These are phyloP conservation scores for Apamea monoglypha DNA, from an alignment of 2,888 invertebrate species.

Conservation along the genomic window DNA sequence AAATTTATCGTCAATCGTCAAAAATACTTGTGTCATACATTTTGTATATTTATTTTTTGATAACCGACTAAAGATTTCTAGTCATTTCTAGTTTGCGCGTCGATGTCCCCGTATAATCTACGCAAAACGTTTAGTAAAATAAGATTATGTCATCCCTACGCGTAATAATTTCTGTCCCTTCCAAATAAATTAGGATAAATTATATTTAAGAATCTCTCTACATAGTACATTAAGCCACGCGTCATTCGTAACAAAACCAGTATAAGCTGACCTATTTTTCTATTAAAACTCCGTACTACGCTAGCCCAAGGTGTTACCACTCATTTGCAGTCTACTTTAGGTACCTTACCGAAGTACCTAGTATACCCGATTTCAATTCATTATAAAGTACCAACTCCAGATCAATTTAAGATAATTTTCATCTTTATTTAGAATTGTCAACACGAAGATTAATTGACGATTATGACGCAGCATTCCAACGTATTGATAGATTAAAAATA, in stretches of 20 bases:
- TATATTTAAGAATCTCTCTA: conserved; percentile 11
- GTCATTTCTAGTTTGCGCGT: no score
- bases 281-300: background rate
- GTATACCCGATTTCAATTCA: conserved; percentile 6
- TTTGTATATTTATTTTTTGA: no score
- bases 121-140: conserved; percentile 17
- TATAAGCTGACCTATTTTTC: background rate
- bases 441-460: conserved; percentile 50
- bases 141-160: conserved; percentile 21
- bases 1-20: no score
- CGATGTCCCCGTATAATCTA: background rate
- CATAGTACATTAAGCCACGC: background rate
- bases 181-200: conserved; percentile 44
- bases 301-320: no score
- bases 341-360: background rate
- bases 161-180: conserved; percentile 33
- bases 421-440: conserved; percentile 46
- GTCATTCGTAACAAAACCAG: background rate
- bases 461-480: conserved; percentile 57
- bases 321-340: background rate
- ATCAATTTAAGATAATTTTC: conserved; percentile 25
- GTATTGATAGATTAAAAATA: conserved; percentile 61
- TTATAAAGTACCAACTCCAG: conserved; percentile 6
- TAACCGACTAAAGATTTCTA: no score
- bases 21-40: no score